Conservation (phyloP, 2,113 vertebrate species). For the Anolis sagrei region DNA sequence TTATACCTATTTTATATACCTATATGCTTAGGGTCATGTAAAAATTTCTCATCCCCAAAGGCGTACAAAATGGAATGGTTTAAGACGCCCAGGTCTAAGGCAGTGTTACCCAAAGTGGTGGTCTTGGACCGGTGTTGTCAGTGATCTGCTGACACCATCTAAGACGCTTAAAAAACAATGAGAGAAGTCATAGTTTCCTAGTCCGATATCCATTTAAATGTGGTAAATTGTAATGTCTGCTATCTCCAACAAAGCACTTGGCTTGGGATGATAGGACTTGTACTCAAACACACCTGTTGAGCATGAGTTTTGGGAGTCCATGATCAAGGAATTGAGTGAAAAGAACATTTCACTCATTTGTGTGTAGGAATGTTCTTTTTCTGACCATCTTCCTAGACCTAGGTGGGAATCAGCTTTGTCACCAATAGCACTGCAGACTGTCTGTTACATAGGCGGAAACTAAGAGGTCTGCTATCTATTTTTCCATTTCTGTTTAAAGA, state of each 20-base stretch:
- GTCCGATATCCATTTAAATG: no score
- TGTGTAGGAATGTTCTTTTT: neutral
- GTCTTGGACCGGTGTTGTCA: no score
- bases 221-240: neutral
- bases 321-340: neutral
- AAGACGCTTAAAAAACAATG: no score
- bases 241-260: neutral
- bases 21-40: no score
- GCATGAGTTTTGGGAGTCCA: no score
- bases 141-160: no score
- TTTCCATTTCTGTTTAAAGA: neutral
- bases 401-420: neutral
- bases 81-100: no score
- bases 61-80: no score
- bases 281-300: neutral
- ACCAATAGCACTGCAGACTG: neutral
- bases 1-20: no score
- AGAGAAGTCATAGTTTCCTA: no score
- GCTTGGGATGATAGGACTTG: neutral
- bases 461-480: neutral
- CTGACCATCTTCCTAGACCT: neutral
- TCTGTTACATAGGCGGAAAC: neutral
- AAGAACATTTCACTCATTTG: neutral
- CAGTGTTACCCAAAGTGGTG: no score
- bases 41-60: no score